phyloP scores from a whole-genome alignment of 2,888 invertebrate species.

The Beris morrisii region DNA sequence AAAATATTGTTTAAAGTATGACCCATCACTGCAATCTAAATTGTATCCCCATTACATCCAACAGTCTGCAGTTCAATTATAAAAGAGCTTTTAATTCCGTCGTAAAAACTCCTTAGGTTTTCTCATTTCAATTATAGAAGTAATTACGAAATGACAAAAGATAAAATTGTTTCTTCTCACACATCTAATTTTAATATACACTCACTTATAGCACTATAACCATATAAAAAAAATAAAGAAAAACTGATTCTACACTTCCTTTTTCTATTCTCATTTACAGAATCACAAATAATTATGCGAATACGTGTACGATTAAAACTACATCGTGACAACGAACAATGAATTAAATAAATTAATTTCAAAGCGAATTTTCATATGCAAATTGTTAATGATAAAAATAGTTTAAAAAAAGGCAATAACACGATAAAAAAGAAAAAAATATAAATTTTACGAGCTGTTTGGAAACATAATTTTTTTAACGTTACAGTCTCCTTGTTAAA shows the following conservation, averaged over 20 bases:
- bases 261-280: slow-evolving; percentile 4
- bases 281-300: slow-evolving; percentile 31
- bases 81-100: neutral
- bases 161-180: too few relatives aligned
- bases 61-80: neutral
- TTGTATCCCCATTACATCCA: neutral
- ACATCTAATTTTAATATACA: too few relatives aligned
- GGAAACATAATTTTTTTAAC: neutral
- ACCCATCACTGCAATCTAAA: too few relatives aligned
- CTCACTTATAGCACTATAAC: too few relatives aligned
- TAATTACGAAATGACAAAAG: too few relatives aligned
- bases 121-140: neutral
- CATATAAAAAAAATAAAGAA: too few relatives aligned
- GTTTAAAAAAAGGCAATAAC: neutral
- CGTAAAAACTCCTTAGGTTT: neutral
- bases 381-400: neutral
- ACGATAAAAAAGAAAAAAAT: neutral
- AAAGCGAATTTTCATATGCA: neutral
- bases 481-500: slow-evolving; percentile 3
- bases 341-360: neutral
- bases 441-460: slow-evolving; percentile 11
- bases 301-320: slow-evolving; percentile 25
- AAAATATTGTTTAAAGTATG: too few relatives aligned
- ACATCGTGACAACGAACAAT: slow-evolving; percentile 25
- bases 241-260: too few relatives aligned